Conservation (phyloP, 2,113 vertebrate species). For the Spizaetus ornatus region DNA sequence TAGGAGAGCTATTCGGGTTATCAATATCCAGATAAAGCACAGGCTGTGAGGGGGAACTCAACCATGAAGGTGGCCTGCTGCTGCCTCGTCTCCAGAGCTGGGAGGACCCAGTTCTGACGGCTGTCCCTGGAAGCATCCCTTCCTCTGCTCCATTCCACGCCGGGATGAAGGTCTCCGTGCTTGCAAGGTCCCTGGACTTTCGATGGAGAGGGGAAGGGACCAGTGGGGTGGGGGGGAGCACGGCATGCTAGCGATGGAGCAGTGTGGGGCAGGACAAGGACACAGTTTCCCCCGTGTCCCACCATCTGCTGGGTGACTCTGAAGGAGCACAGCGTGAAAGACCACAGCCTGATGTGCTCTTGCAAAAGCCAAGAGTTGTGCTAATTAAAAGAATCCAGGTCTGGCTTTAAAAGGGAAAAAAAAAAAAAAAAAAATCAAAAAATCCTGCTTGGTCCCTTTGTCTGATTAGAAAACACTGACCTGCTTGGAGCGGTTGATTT, state of each 20-base stretch:
- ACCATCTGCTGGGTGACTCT: neutral
- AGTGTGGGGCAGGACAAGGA: neutral
- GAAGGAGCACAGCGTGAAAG: neutral
- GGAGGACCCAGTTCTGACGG: fast-evolving
- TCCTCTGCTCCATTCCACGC: fast-evolving
- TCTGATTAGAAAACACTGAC: neutral
- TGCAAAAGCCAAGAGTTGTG: fast-evolving
- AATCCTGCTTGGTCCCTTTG: neutral
- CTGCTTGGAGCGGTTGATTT: neutral
- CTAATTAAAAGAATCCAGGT: neutral
- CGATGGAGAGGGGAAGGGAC: neutral
- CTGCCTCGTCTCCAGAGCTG: neutral
- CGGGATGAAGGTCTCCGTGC: neutral
- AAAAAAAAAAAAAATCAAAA: neutral
- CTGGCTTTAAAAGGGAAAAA: neutral
- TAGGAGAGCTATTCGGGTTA: neutral
- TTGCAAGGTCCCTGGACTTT: neutral
- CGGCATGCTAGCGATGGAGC: fast-evolving
- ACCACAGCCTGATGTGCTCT: neutral
- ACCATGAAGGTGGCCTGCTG: conserved; percentile 50
- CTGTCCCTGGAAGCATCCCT: neutral
- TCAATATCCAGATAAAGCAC: conserved; percentile 53
- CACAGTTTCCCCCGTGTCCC: neutral
- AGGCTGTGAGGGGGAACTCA: neutral
- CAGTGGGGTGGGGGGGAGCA: fast-evolving